A percentile compares a stretch with the other conserved stretches of the same genome.
These are phyloP conservation scores for Coregonus clupeaformis DNA, from an alignment of 2,113 vertebrate species.

Conservation along the genomic window DNA sequence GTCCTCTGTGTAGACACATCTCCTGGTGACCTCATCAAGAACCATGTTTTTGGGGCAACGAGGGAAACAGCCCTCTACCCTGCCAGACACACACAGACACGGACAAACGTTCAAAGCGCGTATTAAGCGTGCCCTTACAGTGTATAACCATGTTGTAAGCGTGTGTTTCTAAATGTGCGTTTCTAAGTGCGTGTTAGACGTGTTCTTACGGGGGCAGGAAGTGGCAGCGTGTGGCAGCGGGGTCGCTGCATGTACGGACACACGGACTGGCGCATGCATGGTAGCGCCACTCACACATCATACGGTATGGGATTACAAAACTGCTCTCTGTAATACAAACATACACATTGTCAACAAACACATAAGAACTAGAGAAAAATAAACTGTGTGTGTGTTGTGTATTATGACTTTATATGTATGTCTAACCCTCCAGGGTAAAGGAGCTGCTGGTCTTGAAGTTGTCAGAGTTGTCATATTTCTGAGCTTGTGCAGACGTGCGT, in stretches of 20 bases:
- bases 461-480: constrained; percentile 84
- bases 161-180: neutral
- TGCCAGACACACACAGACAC: constrained; percentile 60
- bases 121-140: too few species aligned
- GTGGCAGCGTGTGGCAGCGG: constrained; percentile 82
- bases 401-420: constrained; percentile 1
- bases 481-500: constrained; percentile 73
- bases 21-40: constrained; percentile 91
- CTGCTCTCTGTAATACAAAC: constrained; percentile 78
- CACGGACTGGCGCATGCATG: constrained; percentile 89
- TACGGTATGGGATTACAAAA: constrained; percentile 88
- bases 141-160: neutral
- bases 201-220: constrained; percentile 91
- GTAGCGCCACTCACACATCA: constrained; percentile 96
- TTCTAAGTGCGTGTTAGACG: too few species aligned
- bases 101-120: neutral
- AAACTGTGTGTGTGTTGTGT: neutral
- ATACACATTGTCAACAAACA: constrained; percentile 4
- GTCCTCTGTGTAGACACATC: constrained; percentile 93
- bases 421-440: constrained; percentile 89
- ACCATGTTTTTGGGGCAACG: constrained; percentile 93
- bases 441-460: constrained; percentile 89
- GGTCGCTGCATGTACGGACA: constrained; percentile 89
- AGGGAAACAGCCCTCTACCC: constrained; percentile 95
- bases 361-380: neutral